Evolutionary conservation across 2,113 vertebrate genomes (phyloP).

Genomic region (Montifringilla adamsi): DNA sequence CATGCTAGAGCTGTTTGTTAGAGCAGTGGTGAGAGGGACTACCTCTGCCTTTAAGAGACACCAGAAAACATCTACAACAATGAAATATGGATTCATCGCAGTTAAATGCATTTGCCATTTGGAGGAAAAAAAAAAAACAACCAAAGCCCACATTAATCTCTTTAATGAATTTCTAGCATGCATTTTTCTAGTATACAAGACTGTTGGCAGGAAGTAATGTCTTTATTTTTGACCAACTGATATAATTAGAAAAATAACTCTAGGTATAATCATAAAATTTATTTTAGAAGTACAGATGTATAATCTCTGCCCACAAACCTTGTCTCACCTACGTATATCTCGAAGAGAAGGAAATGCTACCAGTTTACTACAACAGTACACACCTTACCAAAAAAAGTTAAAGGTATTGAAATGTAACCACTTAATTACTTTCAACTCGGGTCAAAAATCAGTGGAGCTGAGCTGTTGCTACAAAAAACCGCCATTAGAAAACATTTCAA

Average conservation of each 20-base stretch:
- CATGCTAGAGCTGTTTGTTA: neutral
- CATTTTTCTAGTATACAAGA: neutral
- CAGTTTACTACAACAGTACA: neutral
- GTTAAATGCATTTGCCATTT: slow-evolving; percentile 14
- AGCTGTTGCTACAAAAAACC: neutral
- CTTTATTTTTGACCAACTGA: neutral
- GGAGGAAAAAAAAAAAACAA: neutral
- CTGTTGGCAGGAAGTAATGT: neutral
- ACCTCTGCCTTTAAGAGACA: neutral
- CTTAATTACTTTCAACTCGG: neutral
- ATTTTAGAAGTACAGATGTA: neutral
- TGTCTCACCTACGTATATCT: neutral
- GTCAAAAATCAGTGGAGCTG: neutral
- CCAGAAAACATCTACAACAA: slow-evolving; percentile 12
- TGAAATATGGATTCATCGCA: neutral
- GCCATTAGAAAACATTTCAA: neutral
- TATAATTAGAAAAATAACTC: neutral
- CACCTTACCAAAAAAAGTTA: neutral
- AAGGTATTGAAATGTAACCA: neutral
- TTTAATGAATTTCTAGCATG: neutral
- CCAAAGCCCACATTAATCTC: neutral
- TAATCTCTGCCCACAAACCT: neutral
- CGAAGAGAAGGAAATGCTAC: neutral
- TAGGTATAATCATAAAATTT: neutral
- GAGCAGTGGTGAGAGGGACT: neutral